A percentile compares a stretch with the other conserved stretches of the same genome.
These are phyloP conservation scores for Clarias platycephalus DNA, from an alignment of 2,797 vertebrate genomes.

Conservation along the genomic window DNA sequence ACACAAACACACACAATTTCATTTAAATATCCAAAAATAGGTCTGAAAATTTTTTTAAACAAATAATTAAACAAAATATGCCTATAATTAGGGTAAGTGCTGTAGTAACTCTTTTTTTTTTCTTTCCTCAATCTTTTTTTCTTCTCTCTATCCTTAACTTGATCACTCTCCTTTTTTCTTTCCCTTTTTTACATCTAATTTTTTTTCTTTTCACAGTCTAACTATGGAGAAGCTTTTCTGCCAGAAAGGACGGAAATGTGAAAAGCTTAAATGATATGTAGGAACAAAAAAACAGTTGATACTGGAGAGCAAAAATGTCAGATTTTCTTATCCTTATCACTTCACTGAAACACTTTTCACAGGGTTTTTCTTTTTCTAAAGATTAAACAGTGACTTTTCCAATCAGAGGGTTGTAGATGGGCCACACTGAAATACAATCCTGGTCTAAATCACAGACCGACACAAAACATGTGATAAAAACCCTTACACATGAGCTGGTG, in stretches of 20 bases:
- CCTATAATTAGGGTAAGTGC: too few relatives aligned
- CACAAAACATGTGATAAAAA: not conserved
- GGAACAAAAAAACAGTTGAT: not conserved
- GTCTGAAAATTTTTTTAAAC: too few relatives aligned
- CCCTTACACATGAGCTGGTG: not conserved
- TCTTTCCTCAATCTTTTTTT: not conserved
- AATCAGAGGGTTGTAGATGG: too few relatives aligned
- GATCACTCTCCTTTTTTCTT: not conserved
- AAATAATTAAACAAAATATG: too few relatives aligned
- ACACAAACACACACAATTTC: conserved; percentile 15
- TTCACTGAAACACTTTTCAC: not conserved
- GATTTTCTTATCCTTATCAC: not conserved
- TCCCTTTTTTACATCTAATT: not conserved
- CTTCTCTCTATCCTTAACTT: not conserved
- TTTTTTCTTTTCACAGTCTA: not conserved
- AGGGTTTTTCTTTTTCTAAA: not conserved
- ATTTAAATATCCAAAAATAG: not conserved
- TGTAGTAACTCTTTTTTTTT: not conserved
- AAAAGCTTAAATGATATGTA: too few relatives aligned
- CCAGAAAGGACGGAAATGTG: not conserved
- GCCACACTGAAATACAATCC: not conserved
- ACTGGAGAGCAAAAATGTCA: not conserved
- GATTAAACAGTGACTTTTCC: not conserved
- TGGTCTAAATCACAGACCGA: not conserved
- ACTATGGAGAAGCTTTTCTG: not conserved